Evolutionary conservation across 2,888 invertebrate species (phyloP).

Genomic region (Polydrusus cervinus): DNA sequence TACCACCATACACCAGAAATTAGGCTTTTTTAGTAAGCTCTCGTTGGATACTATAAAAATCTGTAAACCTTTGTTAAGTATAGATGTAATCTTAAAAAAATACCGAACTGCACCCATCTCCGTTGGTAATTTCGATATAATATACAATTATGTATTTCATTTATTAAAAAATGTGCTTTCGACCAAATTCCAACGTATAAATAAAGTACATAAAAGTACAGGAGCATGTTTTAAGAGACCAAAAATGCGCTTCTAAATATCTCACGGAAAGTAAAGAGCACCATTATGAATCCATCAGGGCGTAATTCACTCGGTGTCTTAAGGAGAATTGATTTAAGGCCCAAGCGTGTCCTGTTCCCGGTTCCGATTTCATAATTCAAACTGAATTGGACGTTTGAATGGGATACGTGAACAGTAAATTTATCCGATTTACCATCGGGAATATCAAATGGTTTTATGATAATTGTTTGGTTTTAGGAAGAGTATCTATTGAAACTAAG

Average conservation of each 20-base stretch:
- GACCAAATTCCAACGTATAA: too few species aligned
- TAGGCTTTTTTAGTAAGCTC: too few species aligned
- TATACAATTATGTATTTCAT: too few species aligned
- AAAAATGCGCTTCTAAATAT: constrained; percentile 21
- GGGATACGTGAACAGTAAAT: constrained; percentile 47
- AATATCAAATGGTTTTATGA: neutral
- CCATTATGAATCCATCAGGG: constrained; percentile 47
- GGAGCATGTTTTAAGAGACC: neutral
- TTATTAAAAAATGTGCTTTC: too few species aligned
- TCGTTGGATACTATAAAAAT: too few species aligned
- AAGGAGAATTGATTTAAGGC: constrained; percentile 53
- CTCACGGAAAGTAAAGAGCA: constrained; percentile 31
- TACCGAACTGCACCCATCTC: too few species aligned
- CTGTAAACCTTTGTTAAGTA: too few species aligned
- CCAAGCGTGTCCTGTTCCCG: constrained; percentile 52
- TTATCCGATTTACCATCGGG: constrained; percentile 22
- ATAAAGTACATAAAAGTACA: too few species aligned
- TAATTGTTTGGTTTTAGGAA: neutral
- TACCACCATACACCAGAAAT: too few species aligned
- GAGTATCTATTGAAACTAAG: neutral
- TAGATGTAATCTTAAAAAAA: too few species aligned
- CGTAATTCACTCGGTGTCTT: constrained; percentile 49
- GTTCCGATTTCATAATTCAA: constrained; percentile 54
- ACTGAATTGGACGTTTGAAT: constrained; percentile 50
- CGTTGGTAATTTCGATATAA: too few species aligned